Conservation (phyloP, 2,888 invertebrate species). For the Leucozona laternaria region DNA sequence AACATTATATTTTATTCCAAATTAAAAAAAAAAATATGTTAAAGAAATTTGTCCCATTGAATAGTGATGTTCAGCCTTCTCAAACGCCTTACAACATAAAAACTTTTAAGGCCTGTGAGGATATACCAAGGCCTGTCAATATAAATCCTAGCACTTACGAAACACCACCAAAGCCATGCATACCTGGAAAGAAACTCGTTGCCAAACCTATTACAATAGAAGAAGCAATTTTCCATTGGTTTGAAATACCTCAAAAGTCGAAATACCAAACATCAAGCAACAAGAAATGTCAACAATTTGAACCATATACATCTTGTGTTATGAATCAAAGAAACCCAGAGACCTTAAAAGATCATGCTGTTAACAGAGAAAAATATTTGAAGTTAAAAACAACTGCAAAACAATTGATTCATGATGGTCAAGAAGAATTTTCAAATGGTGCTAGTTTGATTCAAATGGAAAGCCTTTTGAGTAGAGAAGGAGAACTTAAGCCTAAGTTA, state of each 20-base stretch:
- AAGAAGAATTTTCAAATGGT: slow-evolving; percentile 36
- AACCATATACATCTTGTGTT: slow-evolving; percentile 31
- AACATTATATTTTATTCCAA: slow-evolving; percentile 24
- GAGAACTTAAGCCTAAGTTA: slow-evolving; percentile 12
- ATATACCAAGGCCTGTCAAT: neutral
- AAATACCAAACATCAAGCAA: neutral
- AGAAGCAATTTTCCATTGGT: slow-evolving; percentile 42
- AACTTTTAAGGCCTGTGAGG: slow-evolving; percentile 42
- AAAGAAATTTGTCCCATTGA: slow-evolving; percentile 61
- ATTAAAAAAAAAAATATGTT: slow-evolving; percentile 40
- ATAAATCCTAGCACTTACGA: slow-evolving; percentile 42
- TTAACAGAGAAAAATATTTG: slow-evolving; percentile 52
- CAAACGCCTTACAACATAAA: slow-evolving; percentile 43
- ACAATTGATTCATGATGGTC: slow-evolving; percentile 40
- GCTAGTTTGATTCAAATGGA: slow-evolving; percentile 48
- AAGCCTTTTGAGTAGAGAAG: slow-evolving; percentile 19
- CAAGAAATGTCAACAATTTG: slow-evolving; percentile 37
- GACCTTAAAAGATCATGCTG: slow-evolving; percentile 34
- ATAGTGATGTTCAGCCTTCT: slow-evolving; percentile 14
- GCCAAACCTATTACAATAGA: slow-evolving; percentile 37
- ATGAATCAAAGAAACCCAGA: slow-evolving; percentile 21
- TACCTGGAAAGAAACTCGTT: neutral
- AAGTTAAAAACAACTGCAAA: neutral
- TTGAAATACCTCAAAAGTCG: slow-evolving; percentile 30
- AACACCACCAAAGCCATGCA: slow-evolving; percentile 9